phyloP scores from a whole-genome alignment of 2,888 invertebrate genomes.

The Standfussiana lucernea region DNA sequence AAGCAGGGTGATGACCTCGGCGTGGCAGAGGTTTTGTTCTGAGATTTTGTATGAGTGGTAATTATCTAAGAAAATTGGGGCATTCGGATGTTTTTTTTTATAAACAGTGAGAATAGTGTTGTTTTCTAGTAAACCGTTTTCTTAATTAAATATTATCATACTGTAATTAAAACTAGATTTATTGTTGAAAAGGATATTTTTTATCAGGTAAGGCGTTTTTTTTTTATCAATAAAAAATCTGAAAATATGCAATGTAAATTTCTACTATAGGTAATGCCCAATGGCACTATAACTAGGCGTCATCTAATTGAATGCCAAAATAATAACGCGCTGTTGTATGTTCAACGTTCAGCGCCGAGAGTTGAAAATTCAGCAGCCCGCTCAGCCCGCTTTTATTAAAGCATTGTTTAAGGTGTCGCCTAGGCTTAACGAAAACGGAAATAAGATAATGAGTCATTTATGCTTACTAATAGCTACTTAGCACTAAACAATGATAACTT shows the following conservation, averaged over 20 bases:
- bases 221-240: background rate
- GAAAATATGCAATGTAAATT: background rate
- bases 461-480: background rate
- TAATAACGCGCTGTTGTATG: background rate
- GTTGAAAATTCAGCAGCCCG: background rate
- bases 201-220: too few species aligned
- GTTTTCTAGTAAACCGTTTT: background rate
- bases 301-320: background rate
- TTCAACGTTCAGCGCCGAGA: too few species aligned
- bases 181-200: too few species aligned
- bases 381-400: background rate
- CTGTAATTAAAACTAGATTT: background rate
- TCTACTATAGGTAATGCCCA: background rate
- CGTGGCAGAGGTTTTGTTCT: slow-evolving; percentile 1
- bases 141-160: background rate
- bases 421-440: background rate
- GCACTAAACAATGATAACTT: background rate
- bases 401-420: background rate
- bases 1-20: slow-evolving; percentile 61
- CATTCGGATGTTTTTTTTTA: background rate
- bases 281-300: background rate
- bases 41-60: background rate
- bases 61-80: background rate
- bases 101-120: background rate
- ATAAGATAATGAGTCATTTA: background rate